These are phyloP conservation scores for Lutjanus erythropterus DNA, from an alignment of 2,113 vertebrate species.

Conservation along the genomic window DNA sequence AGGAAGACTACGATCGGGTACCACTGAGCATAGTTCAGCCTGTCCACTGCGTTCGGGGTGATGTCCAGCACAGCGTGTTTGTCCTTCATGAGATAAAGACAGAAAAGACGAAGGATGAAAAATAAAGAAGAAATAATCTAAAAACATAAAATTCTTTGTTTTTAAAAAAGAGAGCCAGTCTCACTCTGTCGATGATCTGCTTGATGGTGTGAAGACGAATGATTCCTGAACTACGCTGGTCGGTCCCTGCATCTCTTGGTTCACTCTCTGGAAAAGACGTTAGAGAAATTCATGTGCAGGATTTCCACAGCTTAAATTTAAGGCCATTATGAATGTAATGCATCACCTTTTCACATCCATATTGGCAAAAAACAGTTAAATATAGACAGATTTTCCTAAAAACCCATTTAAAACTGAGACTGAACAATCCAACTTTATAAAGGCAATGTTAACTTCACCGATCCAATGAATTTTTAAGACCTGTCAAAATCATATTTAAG, in stretches of 20 bases:
- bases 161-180: slow-evolving; percentile 43
- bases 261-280: slow-evolving; percentile 90
- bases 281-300: neutral
- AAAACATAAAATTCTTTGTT: neutral
- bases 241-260: slow-evolving; percentile 97
- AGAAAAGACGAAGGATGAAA: neutral
- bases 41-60: slow-evolving; percentile 98
- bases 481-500: no score
- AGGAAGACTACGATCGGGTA: slow-evolving; percentile 99
- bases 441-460: no score
- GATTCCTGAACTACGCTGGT: slow-evolving; percentile 98
- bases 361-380: no score
- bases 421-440: no score
- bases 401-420: no score
- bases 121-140: neutral
- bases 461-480: no score
- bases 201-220: slow-evolving; percentile 99
- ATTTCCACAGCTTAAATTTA: no score
- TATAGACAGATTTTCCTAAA: no score
- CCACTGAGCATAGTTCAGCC: slow-evolving; percentile 99
- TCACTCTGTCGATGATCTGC: slow-evolving; percentile 96
- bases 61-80: slow-evolving; percentile 98
- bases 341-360: no score
- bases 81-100: slow-evolving; percentile 85
- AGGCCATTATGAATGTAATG: no score